Evolutionary conservation across 2,797 vertebrate genomes (phyloP), one percentile per base, ranked within the genome.

Genomic region (Margarornis squamiger): DNA sequence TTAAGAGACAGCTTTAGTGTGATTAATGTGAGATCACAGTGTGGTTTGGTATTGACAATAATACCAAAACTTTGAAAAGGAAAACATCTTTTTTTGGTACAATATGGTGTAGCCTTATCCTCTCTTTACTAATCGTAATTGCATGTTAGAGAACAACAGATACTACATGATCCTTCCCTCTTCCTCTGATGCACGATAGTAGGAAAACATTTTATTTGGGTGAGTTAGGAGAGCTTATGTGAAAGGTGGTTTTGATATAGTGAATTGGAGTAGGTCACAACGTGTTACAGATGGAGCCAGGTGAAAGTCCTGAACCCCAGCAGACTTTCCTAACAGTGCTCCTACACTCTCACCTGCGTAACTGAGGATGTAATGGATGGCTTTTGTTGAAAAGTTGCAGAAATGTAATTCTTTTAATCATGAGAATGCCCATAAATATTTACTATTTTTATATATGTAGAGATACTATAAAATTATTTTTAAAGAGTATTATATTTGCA

Each of bases 141-240:
- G n/a, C n/a, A 49, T 24, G 12, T 30, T 49, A 21, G 46, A 59
- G 49, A 80, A 55, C 23, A 41, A 59, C 29, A 29, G 13, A 54
- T 74, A 55, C 22, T 3, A 22, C 27, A 71, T 34, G 20, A 38
- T 79, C 76, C 54, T 41, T 65, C 24, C 10, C 12, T 63, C 29
- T 52, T 6, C 12, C 45, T 14, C 23, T 3, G 2, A 12, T 4
- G 27, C 3, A 10, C 0, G 1, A 43, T 51, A 84, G 43, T 14
- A 74, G 41, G 24, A 73, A 88, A 86, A 36, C 8, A 6, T 14
- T 75, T 73, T 12, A 66, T 86, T 55, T 59, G 26, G 7, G n/a
- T 27, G 30, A 55, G 2, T 34, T 58, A 58, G 36, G 36, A 77
- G 90, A 86, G 43, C 51, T 86, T 62, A 34, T 43, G 14, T 24